Conservation (phyloP, 2,888 invertebrate species). For the Zeuzera pyrina region DNA sequence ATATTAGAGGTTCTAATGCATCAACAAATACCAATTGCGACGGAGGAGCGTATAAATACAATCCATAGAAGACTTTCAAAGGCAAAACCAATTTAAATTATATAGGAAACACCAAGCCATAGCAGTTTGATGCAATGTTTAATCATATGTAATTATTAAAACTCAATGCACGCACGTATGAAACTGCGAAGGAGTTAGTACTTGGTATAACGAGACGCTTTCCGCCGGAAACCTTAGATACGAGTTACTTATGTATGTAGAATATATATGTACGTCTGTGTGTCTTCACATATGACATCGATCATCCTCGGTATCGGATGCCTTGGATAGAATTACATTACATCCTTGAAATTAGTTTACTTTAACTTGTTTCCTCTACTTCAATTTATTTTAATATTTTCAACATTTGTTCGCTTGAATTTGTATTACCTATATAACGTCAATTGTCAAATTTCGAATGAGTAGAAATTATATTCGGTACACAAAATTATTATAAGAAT, state of each 20-base stretch:
- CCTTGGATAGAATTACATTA: not conserved
- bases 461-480: too few species aligned
- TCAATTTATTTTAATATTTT: too few species aligned
- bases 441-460: too few species aligned
- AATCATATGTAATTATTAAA: conserved; percentile 45
- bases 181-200: conserved; percentile 39
- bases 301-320: not conserved
- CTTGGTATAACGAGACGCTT: conserved; percentile 40
- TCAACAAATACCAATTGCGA: conserved; percentile 1
- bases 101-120: conserved; percentile 34
- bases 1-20: too few species aligned
- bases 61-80: conserved; percentile 31
- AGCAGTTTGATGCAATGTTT: conserved; percentile 4
- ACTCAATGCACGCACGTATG: conserved; percentile 46
- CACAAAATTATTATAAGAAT: too few species aligned
- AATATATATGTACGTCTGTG: conserved; percentile 1
- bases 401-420: too few species aligned
- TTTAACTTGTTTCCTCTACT: too few species aligned
- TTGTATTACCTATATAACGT: too few species aligned
- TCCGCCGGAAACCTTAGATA: conserved; percentile 46
- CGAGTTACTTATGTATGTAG: too few species aligned
- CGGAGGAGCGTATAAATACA: conserved; percentile 34
- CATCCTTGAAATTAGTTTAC: not conserved
- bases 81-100: conserved; percentile 31
- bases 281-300: not conserved